phyloP scores from a whole-genome alignment of 2,797 vertebrate species.

The Mycteria americana region DNA sequence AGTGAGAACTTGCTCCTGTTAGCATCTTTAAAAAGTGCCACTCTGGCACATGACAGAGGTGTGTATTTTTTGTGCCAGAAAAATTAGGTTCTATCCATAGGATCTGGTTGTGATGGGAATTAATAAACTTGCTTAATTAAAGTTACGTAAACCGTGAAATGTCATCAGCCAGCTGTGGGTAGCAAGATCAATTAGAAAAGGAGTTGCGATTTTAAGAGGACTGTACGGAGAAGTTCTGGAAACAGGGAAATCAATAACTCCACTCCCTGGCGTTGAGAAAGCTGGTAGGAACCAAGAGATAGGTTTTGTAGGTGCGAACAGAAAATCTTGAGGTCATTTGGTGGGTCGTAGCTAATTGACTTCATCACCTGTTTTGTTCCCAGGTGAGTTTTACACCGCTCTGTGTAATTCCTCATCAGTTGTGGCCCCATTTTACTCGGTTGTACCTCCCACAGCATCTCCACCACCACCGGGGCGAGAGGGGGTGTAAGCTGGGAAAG shows the following conservation, averaged over 20 bases:
- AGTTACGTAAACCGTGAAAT: not conserved
- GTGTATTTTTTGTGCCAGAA: not conserved
- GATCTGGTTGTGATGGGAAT: not conserved
- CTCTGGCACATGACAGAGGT: not conserved
- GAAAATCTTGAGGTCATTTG: not conserved
- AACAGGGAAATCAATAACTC: not conserved
- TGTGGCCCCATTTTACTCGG: fast-evolving
- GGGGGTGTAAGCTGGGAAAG: not conserved
- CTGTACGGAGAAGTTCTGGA: not conserved
- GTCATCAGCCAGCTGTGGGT: not conserved
- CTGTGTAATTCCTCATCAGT: not conserved
- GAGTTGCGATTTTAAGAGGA: not conserved
- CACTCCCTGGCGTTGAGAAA: not conserved
- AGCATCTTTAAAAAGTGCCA: not conserved
- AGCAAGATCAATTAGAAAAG: not conserved
- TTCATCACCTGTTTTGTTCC: not conserved
- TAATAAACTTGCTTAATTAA: not conserved
- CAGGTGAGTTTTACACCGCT: not conserved
- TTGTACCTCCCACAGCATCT: not conserved
- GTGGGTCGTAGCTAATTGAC: not conserved
- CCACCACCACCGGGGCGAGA: fast-evolving
- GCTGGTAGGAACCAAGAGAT: not conserved
- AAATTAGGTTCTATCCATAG: not conserved
- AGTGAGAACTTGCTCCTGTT: not conserved
- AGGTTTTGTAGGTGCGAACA: not conserved